Evolutionary conservation across 2,797 vertebrate genomes (phyloP), one percentile per base, ranked within the genome.

Genomic region (Rhinella marina): DNA sequence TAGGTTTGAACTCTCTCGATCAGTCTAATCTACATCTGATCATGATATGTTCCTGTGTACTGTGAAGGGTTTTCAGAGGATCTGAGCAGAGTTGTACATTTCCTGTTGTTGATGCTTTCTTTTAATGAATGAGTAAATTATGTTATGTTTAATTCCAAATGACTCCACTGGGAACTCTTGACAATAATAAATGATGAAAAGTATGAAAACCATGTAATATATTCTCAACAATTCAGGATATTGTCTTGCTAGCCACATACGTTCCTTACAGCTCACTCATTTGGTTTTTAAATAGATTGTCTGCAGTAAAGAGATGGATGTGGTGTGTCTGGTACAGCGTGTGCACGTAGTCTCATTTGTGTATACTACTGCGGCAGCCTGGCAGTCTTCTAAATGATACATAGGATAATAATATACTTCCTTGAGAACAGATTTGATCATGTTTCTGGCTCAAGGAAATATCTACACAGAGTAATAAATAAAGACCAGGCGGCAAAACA

Each of bases 221-320:
- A 81, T 81, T 61, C 78, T 32, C 5, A 61, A 29, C 56, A 23
- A 62, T 48, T 48, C 12, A 2, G 78, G 14, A 41, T 80, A 80
- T 80, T 64, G 29, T 62, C 59, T 48, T 62, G 17, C 29, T 62
- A 7, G 56, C 78, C 23, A 27, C 25, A 32, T 61, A 59, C 61
- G 54, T 80, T 61, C 54, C 27, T 59, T 56, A 61, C 27, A 59
- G 78, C 57, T 59, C 56, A 80, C 56, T 59, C 78, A 80, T 80
- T 80, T 80, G 27, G 27, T 61, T 80, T 80, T 80, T 59, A 61
- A 61, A 80, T 80, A 32, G 27, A 59, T 59, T 32, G 77, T 79
- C 52, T 79, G 27, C 57, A 61, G 57, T 32, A 3, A 13, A 77
- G 75, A 77, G 75, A 77, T 77, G 48, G 48, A 77, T 77, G 75